phyloP scores from a whole-genome alignment of 1,140 invertebrate genomes.

The Camponotus vicinus region DNA sequence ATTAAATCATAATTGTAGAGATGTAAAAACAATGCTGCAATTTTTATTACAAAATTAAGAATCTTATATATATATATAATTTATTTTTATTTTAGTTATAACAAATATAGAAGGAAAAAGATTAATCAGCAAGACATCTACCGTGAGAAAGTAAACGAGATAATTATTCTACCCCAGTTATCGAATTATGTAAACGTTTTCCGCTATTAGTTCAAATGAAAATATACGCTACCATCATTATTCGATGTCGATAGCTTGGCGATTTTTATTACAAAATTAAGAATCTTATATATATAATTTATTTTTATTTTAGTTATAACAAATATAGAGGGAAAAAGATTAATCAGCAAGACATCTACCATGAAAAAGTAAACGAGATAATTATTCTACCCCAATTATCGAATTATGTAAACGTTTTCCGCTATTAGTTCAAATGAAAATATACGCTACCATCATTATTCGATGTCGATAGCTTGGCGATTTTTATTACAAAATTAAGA shows the following conservation, averaged over 20 bases:
- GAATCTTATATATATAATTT: neutral
- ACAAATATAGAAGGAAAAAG: neutral
- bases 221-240: conserved; percentile 90
- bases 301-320: conserved; percentile 5
- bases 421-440: conserved; percentile 20
- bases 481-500: conserved; percentile 11
- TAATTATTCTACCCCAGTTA: neutral
- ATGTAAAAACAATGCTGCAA: neutral
- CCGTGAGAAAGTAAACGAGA: neutral
- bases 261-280: conserved; percentile 82
- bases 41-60: conserved; percentile 9
- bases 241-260: conserved; percentile 94
- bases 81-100: conserved; percentile 8
- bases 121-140: neutral
- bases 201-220: conserved; percentile 10
- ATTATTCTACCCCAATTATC: neutral
- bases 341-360: neutral
- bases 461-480: conserved; percentile 91
- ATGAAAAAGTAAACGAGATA: neutral
- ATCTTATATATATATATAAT: neutral
- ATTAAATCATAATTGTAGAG: neutral
- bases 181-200: neutral
- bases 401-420: neutral
- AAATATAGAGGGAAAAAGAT: neutral
- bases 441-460: conserved; percentile 92